Conservation (phyloP, 2,113 vertebrate genomes). For the Lichenostomus cassidix region DNA sequence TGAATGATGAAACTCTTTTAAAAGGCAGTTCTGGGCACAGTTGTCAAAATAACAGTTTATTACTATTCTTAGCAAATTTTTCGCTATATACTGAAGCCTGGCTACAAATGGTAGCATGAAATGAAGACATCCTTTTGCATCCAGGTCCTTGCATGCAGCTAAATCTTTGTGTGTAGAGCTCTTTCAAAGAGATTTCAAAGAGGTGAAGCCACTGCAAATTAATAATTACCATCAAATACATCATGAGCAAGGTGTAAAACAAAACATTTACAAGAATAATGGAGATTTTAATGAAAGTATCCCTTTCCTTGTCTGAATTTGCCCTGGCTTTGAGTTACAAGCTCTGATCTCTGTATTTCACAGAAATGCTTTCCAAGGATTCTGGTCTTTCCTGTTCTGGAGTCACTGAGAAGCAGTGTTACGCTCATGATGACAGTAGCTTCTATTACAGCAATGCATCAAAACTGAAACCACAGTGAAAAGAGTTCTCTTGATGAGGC, state of each 20-base stretch:
- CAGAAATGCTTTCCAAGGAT: neutral
- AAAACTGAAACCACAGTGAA: neutral
- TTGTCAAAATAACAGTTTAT: neutral
- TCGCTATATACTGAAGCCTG: neutral
- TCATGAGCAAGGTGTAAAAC: neutral
- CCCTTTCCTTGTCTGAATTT: neutral
- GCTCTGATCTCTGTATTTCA: neutral
- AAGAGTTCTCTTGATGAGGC: neutral
- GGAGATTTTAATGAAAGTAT: neutral
- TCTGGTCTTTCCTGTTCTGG: neutral
- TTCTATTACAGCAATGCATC: neutral
- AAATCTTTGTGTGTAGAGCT: neutral
- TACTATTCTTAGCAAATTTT: neutral
- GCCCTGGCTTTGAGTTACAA: neutral
- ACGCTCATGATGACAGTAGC: neutral
- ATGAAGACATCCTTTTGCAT: neutral
- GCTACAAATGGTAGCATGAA: neutral
- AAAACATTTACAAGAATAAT: neutral
- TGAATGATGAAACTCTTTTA: neutral
- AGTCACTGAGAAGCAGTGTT: neutral
- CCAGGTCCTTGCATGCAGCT: neutral
- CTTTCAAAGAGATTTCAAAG: neutral
- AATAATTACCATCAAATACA: neutral
- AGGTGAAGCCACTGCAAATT: neutral
- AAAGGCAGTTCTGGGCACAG: neutral